A percentile compares a stretch with the other conserved stretches of the same genome.
phyloP scores from a whole-genome alignment of 2,888 invertebrate species.

The Drosophila macrospina region DNA sequence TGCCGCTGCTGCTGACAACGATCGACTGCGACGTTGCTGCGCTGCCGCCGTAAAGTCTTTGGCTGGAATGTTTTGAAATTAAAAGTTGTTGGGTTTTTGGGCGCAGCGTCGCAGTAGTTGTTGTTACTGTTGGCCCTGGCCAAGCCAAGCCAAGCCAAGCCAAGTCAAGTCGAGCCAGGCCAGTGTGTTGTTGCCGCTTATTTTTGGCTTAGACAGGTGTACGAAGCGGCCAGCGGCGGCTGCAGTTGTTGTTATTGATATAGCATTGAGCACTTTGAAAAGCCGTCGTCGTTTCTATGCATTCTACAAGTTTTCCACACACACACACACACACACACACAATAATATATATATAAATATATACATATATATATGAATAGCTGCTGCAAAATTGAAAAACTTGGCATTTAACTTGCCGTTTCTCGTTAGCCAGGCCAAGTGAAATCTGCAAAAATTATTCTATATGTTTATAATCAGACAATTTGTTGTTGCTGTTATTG shows the following conservation, averaged over 20 bases:
- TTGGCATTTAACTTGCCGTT: slow-evolving; percentile 66
- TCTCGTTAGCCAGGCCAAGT: slow-evolving; percentile 41
- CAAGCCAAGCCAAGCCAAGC: slow-evolving; percentile 28
- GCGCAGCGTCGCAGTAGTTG: slow-evolving; percentile 60
- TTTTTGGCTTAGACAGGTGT: slow-evolving; percentile 70
- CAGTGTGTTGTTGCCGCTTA: slow-evolving; percentile 44
- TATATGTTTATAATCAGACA: slow-evolving; percentile 40
- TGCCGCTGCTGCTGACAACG: slow-evolving; percentile 31
- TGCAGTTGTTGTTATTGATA: slow-evolving; percentile 67
- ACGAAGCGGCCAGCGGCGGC: slow-evolving; percentile 38
- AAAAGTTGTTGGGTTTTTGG: slow-evolving; percentile 80
- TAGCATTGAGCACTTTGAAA: slow-evolving; percentile 78
- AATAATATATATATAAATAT: slow-evolving; percentile 31
- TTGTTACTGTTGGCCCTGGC: slow-evolving; percentile 63
- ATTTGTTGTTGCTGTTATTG: slow-evolving; percentile 18
- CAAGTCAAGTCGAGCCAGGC: background rate
- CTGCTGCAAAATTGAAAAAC: slow-evolving; percentile 54
- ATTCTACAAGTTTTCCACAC: slow-evolving; percentile 76
- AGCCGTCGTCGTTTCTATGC: slow-evolving; percentile 69
- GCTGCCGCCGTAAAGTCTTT: slow-evolving; percentile 41
- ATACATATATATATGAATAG: slow-evolving; percentile 13
- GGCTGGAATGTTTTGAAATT: slow-evolving; percentile 81
- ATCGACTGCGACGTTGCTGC: too few relatives aligned
- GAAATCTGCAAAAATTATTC: slow-evolving; percentile 64
- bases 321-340: slow-evolving; percentile 37